Evolutionary conservation across 2,797 vertebrate genomes (phyloP).

Genomic region (Pagetopsis macropterus): DNA sequence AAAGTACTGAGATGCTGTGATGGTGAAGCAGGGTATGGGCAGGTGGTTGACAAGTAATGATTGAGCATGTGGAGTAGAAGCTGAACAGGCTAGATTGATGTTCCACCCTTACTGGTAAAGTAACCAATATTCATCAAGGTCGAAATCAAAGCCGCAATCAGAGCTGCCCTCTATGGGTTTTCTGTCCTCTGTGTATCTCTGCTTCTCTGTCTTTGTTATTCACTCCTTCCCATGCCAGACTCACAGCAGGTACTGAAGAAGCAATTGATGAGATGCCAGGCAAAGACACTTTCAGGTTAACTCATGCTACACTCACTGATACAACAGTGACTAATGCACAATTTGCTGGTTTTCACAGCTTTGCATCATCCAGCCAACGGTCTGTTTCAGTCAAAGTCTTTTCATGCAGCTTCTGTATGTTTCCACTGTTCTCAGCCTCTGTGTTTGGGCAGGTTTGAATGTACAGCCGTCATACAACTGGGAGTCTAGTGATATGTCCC

Average conservation of each 20-base stretch:
- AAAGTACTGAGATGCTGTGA: slow-evolving; percentile 52
- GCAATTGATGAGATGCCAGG: slow-evolving; percentile 22
- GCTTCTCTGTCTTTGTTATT: background rate
- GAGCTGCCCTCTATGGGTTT: slow-evolving; percentile 10
- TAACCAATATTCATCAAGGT: slow-evolving; percentile 48
- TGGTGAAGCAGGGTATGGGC: slow-evolving; percentile 8
- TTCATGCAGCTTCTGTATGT: slow-evolving; percentile 36
- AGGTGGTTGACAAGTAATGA: slow-evolving; percentile 36
- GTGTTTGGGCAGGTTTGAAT: slow-evolving; percentile 18
- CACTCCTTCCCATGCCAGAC: background rate
- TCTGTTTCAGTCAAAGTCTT: slow-evolving; percentile 34
- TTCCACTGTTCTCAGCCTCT: slow-evolving; percentile 7
- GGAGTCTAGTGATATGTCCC: background rate
- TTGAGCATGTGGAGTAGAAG: slow-evolving; percentile 36
- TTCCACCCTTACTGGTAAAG: slow-evolving; percentile 10
- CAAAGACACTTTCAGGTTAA: slow-evolving; percentile 32
- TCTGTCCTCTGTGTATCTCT: background rate
- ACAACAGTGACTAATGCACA: slow-evolving; percentile 24
- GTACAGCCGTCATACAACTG: slow-evolving; percentile 1
- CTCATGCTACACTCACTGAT: slow-evolving; percentile 42
- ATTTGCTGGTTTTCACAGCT: slow-evolving; percentile 62
- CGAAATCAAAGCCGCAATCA: slow-evolving; percentile 40
- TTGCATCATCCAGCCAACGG: slow-evolving; percentile 68
- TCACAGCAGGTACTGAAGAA: slow-evolving; percentile 3
- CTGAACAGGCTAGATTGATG: slow-evolving; percentile 22